Evolutionary conservation across 2,113 vertebrate species (phyloP).

Genomic region (Phalacrocorax pelagicus): DNA sequence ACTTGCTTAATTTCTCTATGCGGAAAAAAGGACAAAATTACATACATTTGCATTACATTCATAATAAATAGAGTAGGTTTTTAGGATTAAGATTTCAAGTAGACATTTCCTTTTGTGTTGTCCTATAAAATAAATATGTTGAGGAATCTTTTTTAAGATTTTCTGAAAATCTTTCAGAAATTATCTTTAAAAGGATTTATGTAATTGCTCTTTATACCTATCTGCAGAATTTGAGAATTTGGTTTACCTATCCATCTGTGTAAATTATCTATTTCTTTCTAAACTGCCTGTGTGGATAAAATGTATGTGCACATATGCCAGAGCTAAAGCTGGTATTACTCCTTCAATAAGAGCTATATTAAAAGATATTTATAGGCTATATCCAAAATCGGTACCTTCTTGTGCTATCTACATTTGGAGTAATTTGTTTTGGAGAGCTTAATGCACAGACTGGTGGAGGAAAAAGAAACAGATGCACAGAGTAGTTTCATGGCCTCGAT

Average conservation of each 20-base stretch:
- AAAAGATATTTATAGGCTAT: neutral
- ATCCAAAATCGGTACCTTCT: neutral
- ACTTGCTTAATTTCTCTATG: neutral
- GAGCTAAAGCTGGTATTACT: neutral
- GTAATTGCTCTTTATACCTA: neutral
- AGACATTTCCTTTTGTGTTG: neutral
- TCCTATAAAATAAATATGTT: neutral
- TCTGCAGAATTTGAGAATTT: neutral
- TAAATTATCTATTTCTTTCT: neutral
- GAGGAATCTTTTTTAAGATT: neutral
- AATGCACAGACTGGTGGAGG: neutral
- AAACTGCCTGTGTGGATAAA: neutral
- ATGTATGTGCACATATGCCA: accelerated
- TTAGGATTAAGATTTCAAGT: neutral
- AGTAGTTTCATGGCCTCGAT: neutral
- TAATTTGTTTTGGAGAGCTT: neutral
- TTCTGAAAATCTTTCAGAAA: neutral
- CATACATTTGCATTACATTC: neutral
- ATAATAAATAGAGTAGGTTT: neutral
- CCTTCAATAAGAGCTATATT: neutral
- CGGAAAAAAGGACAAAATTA: neutral
- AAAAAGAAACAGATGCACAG: neutral
- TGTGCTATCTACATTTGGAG: neutral
- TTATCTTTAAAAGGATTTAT: neutral
- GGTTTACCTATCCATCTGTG: neutral